Evolutionary conservation across 2,888 invertebrate genomes (phyloP).

Genomic region (Quadriops clusia): DNA sequence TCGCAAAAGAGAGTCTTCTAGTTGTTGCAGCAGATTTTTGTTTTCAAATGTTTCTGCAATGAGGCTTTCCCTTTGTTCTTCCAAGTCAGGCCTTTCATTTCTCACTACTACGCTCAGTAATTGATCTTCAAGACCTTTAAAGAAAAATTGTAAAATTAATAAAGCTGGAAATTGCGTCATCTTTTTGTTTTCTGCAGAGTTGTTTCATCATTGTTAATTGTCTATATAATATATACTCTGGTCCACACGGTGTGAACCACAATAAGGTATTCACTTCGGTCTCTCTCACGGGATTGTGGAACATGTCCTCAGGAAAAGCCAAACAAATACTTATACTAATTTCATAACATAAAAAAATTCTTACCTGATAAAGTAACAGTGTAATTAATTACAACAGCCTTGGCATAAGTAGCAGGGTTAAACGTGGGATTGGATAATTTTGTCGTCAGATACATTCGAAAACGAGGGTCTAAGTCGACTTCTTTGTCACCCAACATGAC

Average conservation of each 20-base stretch:
- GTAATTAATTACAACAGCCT: slow-evolving; percentile 82
- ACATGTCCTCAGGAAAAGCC: no score
- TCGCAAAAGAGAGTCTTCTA: slow-evolving; percentile 75
- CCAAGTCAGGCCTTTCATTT: slow-evolving; percentile 75
- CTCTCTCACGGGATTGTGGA: no score
- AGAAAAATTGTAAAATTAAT: no score
- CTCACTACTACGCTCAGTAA: slow-evolving; percentile 80
- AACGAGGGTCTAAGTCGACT: slow-evolving; percentile 80
- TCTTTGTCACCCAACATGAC: slow-evolving; percentile 80
- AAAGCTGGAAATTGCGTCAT: no score
- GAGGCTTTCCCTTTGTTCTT: slow-evolving; percentile 72
- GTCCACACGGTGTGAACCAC: no score
- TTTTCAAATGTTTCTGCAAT: slow-evolving; percentile 79
- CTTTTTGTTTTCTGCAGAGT: no score
- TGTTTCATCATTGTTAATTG: no score
- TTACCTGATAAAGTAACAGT: slow-evolving; percentile 76
- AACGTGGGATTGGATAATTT: slow-evolving; percentile 82
- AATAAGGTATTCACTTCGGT: no score
- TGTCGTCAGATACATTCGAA: slow-evolving; percentile 80
- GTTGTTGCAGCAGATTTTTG: slow-evolving; percentile 66
- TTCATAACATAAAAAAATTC: no score
- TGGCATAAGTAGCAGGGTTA: slow-evolving; percentile 76
- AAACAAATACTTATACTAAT: no score
- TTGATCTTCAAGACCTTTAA: slow-evolving; percentile 86
- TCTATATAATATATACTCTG: no score